These are phyloP conservation scores for Batillaria attramentaria DNA, from an alignment of 1,140 invertebrate genomes.

Conservation along the genomic window DNA sequence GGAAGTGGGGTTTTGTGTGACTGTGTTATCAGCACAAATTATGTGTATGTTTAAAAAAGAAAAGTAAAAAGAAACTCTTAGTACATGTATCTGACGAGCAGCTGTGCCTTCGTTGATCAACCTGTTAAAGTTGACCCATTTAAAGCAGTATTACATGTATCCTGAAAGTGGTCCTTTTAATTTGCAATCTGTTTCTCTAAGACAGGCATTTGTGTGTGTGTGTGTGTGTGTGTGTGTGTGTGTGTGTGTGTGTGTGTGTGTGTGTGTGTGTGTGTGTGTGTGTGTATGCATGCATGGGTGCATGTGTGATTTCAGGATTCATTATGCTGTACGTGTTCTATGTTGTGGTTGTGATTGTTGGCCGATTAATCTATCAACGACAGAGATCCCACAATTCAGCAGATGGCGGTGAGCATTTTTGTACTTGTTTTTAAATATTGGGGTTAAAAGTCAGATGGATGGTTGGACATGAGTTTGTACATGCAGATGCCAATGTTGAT, in stretches of 20 bases:
- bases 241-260: neutral
- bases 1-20: neutral
- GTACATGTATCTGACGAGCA: neutral
- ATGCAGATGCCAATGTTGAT: too few species aligned
- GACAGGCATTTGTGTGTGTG: neutral
- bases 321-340: slow-evolving; percentile 77
- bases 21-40: neutral
- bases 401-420: too few species aligned
- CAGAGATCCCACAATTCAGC: too few species aligned
- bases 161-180: neutral
- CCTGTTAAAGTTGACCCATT: too few species aligned
- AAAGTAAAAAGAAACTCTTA: neutral
- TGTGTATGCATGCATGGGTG: neutral
- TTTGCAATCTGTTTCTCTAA: neutral
- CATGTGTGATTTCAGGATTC: slow-evolving; percentile 73
- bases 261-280: neutral
- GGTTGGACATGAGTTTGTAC: too few species aligned
- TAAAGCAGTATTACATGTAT: too few species aligned
- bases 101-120: neutral
- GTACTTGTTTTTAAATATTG: too few species aligned
- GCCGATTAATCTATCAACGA: slow-evolving; percentile 61
- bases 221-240: neutral
- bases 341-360: slow-evolving; percentile 76
- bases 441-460: too few species aligned
- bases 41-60: neutral